phyloP scores from a whole-genome alignment of 2,797 vertebrate species.

The Petrocephalus schoutedeni region DNA sequence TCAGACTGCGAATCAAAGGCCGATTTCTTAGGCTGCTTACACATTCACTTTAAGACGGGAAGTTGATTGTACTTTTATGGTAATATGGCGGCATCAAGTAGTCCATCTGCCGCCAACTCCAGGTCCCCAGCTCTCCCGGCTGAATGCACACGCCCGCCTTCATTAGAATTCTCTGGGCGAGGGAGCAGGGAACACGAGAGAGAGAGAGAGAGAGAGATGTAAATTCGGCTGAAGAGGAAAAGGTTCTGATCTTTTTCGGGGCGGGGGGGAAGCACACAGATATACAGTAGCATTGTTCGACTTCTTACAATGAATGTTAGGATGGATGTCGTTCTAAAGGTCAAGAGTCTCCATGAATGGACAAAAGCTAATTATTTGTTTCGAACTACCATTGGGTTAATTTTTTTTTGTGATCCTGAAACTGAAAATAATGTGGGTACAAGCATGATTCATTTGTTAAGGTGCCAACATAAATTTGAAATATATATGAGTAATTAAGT shows the following conservation, averaged over 20 bases:
- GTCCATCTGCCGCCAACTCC: constrained; percentile 92
- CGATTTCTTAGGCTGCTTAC: constrained; percentile 98
- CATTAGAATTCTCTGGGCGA: constrained; percentile 98
- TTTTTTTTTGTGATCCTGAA: not conserved
- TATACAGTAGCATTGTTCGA: not conserved
- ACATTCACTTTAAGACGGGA: constrained; percentile 99
- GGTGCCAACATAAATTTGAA: not conserved
- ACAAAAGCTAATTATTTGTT: not conserved
- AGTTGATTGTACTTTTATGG: constrained; percentile 99
- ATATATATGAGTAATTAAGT: not conserved
- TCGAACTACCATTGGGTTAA: not conserved
- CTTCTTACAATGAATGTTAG: not conserved
- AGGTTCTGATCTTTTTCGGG: constrained; percentile 82
- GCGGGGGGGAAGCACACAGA: not conserved
- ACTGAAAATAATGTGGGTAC: too few relatives aligned
- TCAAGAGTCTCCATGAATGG: not conserved
- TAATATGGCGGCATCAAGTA: constrained; percentile 95
- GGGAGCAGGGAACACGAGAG: constrained; percentile 78
- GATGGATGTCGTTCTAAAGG: not conserved
- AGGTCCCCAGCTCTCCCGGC: constrained; percentile 86
- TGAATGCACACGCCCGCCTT: constrained; percentile 86
- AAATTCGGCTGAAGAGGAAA: constrained; percentile 80
- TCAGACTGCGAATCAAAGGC: constrained; percentile 96
- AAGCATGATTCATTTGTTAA: too few relatives aligned
- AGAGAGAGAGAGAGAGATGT: constrained; percentile 79